A percentile compares a stretch with the other conserved stretches of the same genome.
Evolutionary conservation across 1,140 invertebrate genomes (phyloP).

Genomic region (Brachystomella parvula): DNA sequence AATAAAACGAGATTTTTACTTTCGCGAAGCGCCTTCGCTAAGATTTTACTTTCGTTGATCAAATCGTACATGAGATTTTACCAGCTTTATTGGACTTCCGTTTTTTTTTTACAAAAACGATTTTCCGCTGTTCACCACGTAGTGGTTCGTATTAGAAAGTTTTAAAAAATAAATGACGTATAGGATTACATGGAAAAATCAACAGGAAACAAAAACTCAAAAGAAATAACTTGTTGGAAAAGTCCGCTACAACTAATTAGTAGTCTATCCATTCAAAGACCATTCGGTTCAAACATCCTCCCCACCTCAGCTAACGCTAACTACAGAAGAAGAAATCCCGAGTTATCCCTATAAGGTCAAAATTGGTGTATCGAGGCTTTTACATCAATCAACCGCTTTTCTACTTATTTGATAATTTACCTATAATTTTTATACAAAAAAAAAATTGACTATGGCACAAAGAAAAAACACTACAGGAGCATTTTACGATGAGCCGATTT

Average conservation of each 20-base stretch:
- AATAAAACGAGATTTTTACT: no score
- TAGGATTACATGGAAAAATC: not conserved
- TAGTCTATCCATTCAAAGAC: not conserved
- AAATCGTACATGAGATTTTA: not conserved
- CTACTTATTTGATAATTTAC: not conserved
- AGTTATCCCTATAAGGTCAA: not conserved
- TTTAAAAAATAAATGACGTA: no score
- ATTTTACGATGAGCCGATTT: not conserved
- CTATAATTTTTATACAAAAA: not conserved
- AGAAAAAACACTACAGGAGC: not conserved
- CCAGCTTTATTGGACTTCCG: not conserved
- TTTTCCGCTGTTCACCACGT: not conserved
- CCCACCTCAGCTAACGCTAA: not conserved
- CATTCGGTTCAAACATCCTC: not conserved
- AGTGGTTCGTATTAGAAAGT: not conserved
- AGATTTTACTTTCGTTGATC: not conserved
- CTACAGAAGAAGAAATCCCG: not conserved
- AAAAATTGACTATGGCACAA: slow-evolving; percentile 5
- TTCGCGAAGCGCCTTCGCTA: no score
- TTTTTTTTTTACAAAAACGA: not conserved
- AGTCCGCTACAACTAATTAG: not conserved
- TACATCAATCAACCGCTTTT: not conserved
- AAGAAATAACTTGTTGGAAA: not conserved
- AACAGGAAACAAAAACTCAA: not conserved
- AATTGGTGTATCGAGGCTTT: not conserved